Percentiles rank a stretch among this genome's conserved stretches.
phyloP scores from a whole-genome alignment of 2,888 invertebrate species.

The Cecidostiba fungosa region DNA sequence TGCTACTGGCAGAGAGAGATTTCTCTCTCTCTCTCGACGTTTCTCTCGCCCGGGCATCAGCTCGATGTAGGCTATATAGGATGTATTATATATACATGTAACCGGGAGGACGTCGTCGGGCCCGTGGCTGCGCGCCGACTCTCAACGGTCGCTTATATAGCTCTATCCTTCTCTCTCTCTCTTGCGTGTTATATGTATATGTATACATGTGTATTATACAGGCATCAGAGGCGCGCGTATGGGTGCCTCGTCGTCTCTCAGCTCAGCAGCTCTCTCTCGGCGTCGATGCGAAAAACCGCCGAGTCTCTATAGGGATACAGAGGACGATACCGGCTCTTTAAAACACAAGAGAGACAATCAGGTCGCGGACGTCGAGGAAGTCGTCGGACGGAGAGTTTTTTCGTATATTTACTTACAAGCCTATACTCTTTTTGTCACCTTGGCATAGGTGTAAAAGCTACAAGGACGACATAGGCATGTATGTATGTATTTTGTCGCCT shows the following conservation, averaged over 20 bases:
- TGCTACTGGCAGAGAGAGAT: too few species aligned
- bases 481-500: too few species aligned
- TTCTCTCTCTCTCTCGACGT: not conserved
- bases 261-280: not conserved
- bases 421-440: not conserved
- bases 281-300: not conserved
- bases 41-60: not conserved
- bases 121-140: not conserved
- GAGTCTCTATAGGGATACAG: not conserved
- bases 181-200: not conserved
- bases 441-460: not conserved
- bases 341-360: not conserved
- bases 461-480: not conserved
- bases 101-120: conserved; percentile 1
- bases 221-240: not conserved
- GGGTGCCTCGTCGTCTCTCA: not conserved
- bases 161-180: not conserved
- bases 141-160: not conserved
- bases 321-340: not conserved
- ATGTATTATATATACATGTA: not conserved
- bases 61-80: conserved; percentile 5
- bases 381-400: not conserved
- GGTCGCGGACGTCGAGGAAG: too few species aligned
- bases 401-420: not conserved
- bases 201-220: not conserved